Evolutionary conservation across 2,113 vertebrate species (phyloP), one percentile per base, ranked within the genome.

Genomic region (Amphiprion ocellaris): DNA sequence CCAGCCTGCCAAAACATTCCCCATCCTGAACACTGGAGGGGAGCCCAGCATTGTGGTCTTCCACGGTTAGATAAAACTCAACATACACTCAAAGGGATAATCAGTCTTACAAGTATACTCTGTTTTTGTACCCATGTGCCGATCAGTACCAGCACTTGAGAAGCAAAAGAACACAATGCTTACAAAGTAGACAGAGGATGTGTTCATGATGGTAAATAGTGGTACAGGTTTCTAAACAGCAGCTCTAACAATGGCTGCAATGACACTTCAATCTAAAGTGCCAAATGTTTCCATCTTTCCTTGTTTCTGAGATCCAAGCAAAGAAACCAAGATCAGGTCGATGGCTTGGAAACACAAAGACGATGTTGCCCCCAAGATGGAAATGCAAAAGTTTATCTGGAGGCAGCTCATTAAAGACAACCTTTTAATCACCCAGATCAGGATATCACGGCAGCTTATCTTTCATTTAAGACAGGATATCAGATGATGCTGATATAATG

Each of bases 381-480:
- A 86, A 82, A 84, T 78, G 39, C 60, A 86, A 84, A 82, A 59
- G 75, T 87, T 90, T 91, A 92, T 88, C 89, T 69, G 7, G 19
- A 74, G 17, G 37, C 75, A 75, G 65, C 52, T 84, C 70, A 80
- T 88, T 79, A 87, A 78, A 90, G 87, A 81, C 80, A 86, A 82
- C 69, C 81, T 78, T 87, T 90, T 86, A 87, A 90, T 88, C 90
- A 77, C 26, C 59, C 39, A 23, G 80, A 79, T 89, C 83, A 74
- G 83, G 84, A 82, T 89, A 88, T 89, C 68, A 90, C 56, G 82
- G 23, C 1, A 21, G 77, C 62, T 89, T 84, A 88, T 84, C 86
- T 81, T 91, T 91, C 78, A 88, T 91, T 91, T 84, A 79, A 85
- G 84, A 82, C 81, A 56, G 88, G 86, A 87, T 88, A 91, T 89